Base-by-base conservation (phyloP, 23 tunicate species). In the Ascidia mentula region DNA sequence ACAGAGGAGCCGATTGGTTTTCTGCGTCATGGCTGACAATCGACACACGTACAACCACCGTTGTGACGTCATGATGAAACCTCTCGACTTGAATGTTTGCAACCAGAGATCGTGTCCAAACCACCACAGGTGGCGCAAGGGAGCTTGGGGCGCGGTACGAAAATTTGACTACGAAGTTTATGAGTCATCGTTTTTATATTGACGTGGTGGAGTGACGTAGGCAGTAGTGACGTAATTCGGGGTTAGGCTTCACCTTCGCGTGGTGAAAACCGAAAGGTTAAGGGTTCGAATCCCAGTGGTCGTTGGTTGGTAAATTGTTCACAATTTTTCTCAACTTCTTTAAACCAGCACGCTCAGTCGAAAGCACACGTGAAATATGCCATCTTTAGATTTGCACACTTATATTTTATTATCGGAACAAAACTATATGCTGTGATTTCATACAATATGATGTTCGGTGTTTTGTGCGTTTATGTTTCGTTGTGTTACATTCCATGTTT, bases 131-230 rank as follows among this genome's bases (percentile, higher is more conserved):
- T 93, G 98, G 98, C 82, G 89, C 79, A 80, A 84, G 72, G 72
- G 79, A 34, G 85, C 76, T 31, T 93, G 98, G 98, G 76, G 98
- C 76, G 38, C 82, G 92, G 98, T 93, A 80, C 72, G 97, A 34
- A 53, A 53, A 53, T 53, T 53, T 53, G 65, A n/a, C n/a, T n/a
- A n/a, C n/a, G n/a, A n/a, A n/a, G n/a, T n/a, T n/a, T n/a, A n/a
- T n/a, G n/a, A n/a, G n/a, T n/a, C n/a, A n/a, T n/a, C n/a, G n/a
- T n/a, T n/a, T n/a, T n/a, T n/a, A n/a, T n/a, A n/a, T n/a, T n/a
- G n/a, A n/a, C 65, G 65, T 6, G 22, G 13, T 6, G 24, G 24
- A 28, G 65, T 53, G 28, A 53, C 65, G 65, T 53, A 28, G 24
- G 15, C 15, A 9, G 65, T 53, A 53, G 65, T 53, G 65, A 9